phyloP scores from a whole-genome alignment of 2,888 invertebrate species.

The Andrena fulva region DNA sequence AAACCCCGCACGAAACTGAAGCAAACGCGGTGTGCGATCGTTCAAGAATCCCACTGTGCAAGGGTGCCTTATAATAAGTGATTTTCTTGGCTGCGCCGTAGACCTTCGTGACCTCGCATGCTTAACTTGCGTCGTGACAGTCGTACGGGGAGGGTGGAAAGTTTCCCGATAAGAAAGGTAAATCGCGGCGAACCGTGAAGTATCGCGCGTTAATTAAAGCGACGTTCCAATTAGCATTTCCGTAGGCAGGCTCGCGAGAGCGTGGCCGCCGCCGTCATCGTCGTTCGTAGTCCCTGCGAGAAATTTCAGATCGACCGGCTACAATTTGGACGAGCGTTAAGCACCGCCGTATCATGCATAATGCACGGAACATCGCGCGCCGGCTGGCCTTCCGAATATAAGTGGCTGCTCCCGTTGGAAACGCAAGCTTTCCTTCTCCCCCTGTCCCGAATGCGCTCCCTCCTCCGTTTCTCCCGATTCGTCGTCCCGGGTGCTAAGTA shows the following conservation, averaged over 20 bases:
- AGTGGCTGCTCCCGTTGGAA: slow-evolving; percentile 65
- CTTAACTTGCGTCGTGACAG: background rate
- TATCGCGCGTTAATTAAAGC: slow-evolving; percentile 61
- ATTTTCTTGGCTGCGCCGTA: background rate
- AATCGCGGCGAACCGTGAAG: slow-evolving; percentile 38
- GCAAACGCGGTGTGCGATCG: background rate
- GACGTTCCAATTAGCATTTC: slow-evolving; percentile 67
- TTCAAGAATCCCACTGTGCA: background rate
- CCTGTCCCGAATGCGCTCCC: slow-evolving; percentile 37
- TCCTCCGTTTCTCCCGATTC: slow-evolving; percentile 50
- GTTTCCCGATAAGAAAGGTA: slow-evolving; percentile 11
- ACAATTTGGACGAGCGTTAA: slow-evolving; percentile 73
- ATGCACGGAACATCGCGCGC: slow-evolving; percentile 74
- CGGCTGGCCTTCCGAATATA: slow-evolving; percentile 73
- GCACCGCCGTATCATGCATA: slow-evolving; percentile 75
- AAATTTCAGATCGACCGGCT: slow-evolving; percentile 65
- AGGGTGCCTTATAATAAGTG: slow-evolving; percentile 2
- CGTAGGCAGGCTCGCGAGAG: slow-evolving; percentile 15
- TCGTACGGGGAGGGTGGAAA: background rate
- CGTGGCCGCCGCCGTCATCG: background rate
- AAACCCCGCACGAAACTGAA: background rate
- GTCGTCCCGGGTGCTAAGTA: slow-evolving; percentile 74
- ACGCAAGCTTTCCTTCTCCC: slow-evolving; percentile 54
- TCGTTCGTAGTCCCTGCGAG: background rate
- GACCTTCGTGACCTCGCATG: background rate